Conservation (phyloP, 2,113 vertebrate genomes). For the Oreocharis arfaki region DNA sequence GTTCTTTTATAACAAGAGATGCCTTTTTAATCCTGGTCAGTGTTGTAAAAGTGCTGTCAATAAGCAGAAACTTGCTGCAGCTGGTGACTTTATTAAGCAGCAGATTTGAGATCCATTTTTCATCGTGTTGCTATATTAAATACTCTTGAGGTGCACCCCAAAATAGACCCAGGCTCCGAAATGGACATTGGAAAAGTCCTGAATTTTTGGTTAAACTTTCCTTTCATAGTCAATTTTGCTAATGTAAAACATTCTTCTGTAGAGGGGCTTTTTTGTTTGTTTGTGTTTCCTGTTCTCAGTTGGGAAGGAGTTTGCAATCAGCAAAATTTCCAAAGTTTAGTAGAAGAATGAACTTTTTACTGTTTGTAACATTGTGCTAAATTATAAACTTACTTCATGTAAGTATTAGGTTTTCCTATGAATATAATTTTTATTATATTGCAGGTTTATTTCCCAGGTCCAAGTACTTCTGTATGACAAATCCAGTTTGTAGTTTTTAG, state of each 20-base stretch:
- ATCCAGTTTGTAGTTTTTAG: background rate
- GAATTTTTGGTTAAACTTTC: background rate
- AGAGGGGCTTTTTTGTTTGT: background rate
- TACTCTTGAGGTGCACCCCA: background rate
- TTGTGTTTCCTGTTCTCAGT: background rate
- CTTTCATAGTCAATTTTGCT: background rate
- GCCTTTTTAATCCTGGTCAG: slow-evolving; percentile 3
- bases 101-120: background rate
- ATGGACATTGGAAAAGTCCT: background rate
- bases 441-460: background rate
- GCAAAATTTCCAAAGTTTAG: background rate
- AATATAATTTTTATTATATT: background rate
- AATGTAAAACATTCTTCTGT: too few relatives aligned
- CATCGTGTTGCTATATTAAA: background rate
- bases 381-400: background rate
- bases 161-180: background rate
- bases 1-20: background rate
- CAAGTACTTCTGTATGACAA: background rate
- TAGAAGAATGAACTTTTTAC: background rate
- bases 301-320: background rate
- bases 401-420: background rate
- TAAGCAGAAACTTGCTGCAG: background rate
- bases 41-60: slow-evolving; percentile 2
- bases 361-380: background rate
- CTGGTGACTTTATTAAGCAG: background rate